These are phyloP conservation scores for Incurvaria masculella DNA, from an alignment of 2,888 invertebrate genomes.

Conservation along the genomic window DNA sequence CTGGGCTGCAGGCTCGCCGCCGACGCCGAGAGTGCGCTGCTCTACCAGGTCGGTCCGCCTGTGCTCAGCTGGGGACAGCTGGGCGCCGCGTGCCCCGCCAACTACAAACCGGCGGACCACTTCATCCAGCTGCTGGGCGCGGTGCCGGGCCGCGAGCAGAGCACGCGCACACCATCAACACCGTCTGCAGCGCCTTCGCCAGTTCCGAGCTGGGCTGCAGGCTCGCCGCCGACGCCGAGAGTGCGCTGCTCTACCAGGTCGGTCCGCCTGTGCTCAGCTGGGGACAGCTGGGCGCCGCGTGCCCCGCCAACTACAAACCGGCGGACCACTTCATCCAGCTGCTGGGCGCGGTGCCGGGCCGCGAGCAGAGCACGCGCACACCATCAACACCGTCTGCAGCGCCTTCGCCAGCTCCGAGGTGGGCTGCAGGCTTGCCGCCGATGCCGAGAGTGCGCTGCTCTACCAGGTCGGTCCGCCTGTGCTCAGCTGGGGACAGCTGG, in stretches of 20 bases:
- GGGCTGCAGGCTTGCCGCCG: slow-evolving; percentile 58
- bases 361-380: slow-evolving; percentile 75
- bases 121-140: slow-evolving; percentile 88
- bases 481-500: no score
- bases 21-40: slow-evolving; percentile 53
- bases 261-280: no score
- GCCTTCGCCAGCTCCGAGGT: slow-evolving; percentile 65
- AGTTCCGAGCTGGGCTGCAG: slow-evolving; percentile 61
- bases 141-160: slow-evolving; percentile 77
- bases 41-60: slow-evolving; percentile 34
- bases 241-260: slow-evolving; percentile 40
- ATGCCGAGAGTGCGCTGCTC: slow-evolving; percentile 51
- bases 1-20: slow-evolving; percentile 58
- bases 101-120: slow-evolving; percentile 94
- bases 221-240: slow-evolving; percentile 57
- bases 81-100: slow-evolving; percentile 80
- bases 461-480: slow-evolving; percentile 37
- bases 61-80: no score
- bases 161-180: slow-evolving; percentile 73
- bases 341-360: slow-evolving; percentile 80
- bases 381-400: slow-evolving; percentile 76
- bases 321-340: slow-evolving; percentile 93
- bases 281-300: slow-evolving; percentile 74
- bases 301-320: slow-evolving; percentile 90
- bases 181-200: slow-evolving; percentile 75